Base-by-base conservation (phyloP, 92 coral and sea anemone species). In the Phenganax subtilis region DNA sequence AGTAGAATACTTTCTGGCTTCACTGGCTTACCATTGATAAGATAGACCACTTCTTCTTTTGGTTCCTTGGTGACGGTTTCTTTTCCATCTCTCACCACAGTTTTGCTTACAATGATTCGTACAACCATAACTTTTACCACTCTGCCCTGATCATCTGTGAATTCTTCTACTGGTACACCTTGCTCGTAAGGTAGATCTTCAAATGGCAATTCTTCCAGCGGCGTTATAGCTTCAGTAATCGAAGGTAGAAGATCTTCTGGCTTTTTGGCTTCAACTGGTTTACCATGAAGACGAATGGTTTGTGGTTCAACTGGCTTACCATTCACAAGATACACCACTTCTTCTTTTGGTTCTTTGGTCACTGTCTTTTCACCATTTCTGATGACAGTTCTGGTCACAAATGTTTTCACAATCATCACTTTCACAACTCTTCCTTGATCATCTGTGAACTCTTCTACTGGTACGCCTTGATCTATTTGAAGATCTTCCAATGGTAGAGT, bases 301-400 rank as follows among this genome's bases (percentile, higher is more conserved):
- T 77, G 63, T 75, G 89, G 89, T 28, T 70, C 85, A 7, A 82
- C 85, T 37, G 90, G 87, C 28, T 61, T 17, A 58, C 73, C 77
- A 31, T 79, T 85, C 72, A 79, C 82, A 51, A 83, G 56, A 28
- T 76, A 84, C 57, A 72, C 80, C 37, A 81, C 87, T 75, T 84
- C 88, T 71, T 77, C 87, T 44, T 78, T 81, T 61, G 87, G 90
- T 71, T 75, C 64, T 37, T 77, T 65, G 59, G 63, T 28, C 20
- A 74, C 87, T 20, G 76, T 68, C 57, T 75, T 82, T 16, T n/a
- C 70, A 30, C 83, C 79, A 31, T 71, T 73, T 12, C 76, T 31
- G 10, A 75, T 72, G 28, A 88, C 81, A 11, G 67, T 85, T 72
- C 85, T 88, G 52, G 90, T 88, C 10, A 88, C 84, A 27, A 80